These are phyloP conservation scores for Enoplosus armatus DNA, from an alignment of 2,797 vertebrate genomes.

Conservation along the genomic window DNA sequence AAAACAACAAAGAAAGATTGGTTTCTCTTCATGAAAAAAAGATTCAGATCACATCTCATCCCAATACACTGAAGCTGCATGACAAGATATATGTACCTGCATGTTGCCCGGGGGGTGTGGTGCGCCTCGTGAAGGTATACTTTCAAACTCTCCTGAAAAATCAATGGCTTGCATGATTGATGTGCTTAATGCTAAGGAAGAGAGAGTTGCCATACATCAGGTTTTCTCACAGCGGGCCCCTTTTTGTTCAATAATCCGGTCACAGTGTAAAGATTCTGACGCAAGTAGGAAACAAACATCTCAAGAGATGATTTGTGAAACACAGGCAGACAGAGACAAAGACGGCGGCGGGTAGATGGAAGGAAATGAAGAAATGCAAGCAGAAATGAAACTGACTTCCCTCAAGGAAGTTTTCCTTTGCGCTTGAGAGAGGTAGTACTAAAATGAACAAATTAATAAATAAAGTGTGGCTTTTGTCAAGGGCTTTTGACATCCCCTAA, in stretches of 20 bases:
- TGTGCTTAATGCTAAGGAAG: constrained; percentile 44
- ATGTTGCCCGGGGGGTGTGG: constrained; percentile 26
- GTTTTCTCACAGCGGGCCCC: constrained; percentile 38
- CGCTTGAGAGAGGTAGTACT: constrained; percentile 50
- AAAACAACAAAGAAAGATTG: neutral
- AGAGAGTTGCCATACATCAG: constrained; percentile 59
- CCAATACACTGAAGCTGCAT: constrained; percentile 24
- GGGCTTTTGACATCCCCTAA: constrained; percentile 68
- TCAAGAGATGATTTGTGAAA: constrained; percentile 50
- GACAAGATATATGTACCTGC: constrained; percentile 45
- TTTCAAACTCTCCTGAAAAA: constrained; percentile 45
- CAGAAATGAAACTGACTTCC: constrained; percentile 56
- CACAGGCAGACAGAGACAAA: constrained; percentile 37
- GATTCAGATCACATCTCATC: constrained; percentile 34
- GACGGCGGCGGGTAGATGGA: constrained; percentile 27
- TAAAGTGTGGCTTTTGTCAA: constrained; percentile 73
- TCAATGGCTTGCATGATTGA: constrained; percentile 67
- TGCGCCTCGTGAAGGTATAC: constrained; percentile 25
- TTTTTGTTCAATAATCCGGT: constrained; percentile 61
- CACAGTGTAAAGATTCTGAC: constrained; percentile 33
- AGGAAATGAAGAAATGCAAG: constrained; percentile 48
- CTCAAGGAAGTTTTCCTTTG: constrained; percentile 62
- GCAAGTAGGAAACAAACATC: constrained; percentile 50
- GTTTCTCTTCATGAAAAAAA: constrained; percentile 12
- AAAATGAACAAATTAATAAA: constrained; percentile 77